phyloP scores from a whole-genome alignment of 2,888 invertebrate genomes.

The Fragum fragum region DNA sequence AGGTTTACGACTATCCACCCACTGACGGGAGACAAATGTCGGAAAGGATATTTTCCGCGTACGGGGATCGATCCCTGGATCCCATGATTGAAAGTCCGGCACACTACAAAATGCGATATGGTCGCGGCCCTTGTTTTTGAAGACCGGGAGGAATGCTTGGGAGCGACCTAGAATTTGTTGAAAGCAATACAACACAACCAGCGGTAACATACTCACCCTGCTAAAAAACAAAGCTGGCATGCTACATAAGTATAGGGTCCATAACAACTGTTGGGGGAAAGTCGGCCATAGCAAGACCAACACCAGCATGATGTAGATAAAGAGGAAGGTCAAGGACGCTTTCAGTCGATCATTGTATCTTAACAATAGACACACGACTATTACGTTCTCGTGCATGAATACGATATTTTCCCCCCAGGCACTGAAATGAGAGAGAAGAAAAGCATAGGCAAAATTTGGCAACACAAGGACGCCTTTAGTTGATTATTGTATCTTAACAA shows the following conservation, averaged over 20 bases:
- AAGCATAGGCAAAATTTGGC: no score
- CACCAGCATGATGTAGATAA: constrained; percentile 65
- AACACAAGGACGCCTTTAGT: constrained; percentile 61
- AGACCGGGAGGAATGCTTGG: no score
- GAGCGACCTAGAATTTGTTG: no score
- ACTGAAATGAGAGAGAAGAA: no score
- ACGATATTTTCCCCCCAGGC: constrained; percentile 74
- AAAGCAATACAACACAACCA: no score
- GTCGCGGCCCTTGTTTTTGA: no score
- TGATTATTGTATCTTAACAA: constrained; percentile 67
- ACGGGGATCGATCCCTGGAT: no score
- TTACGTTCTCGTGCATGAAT: constrained; percentile 69
- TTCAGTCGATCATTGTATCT: constrained; percentile 65
- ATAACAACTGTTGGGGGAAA: constrained; percentile 55
- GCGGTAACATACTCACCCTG: constrained; percentile 63
- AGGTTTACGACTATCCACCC: no score
- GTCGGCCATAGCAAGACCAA: constrained; percentile 66
- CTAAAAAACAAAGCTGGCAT: constrained; percentile 70
- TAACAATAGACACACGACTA: constrained; percentile 67
- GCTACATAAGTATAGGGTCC: constrained; percentile 64
- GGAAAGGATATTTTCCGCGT: no score
- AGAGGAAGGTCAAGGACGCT: constrained; percentile 67
- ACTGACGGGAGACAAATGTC: no score
- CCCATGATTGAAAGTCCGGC: no score
- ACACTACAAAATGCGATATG: no score